Conservation (phyloP, 2,888 invertebrate genomes). For the Muschampia plurimacula region DNA sequence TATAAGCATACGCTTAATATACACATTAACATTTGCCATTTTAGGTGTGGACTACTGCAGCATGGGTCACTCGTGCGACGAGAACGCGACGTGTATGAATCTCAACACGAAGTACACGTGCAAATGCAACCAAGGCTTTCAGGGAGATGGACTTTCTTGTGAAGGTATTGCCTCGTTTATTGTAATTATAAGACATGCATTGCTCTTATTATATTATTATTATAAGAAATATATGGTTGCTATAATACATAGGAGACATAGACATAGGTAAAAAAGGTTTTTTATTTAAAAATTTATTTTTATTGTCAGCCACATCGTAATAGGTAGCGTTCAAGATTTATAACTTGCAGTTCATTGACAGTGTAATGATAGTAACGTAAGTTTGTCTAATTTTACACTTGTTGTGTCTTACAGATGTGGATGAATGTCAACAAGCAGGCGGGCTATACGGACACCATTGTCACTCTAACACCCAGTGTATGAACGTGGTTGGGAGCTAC, state of each 20-base stretch:
- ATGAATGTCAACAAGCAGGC: slow-evolving; percentile 93
- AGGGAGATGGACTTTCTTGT: slow-evolving; percentile 93
- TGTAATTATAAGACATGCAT: no score
- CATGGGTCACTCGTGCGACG: slow-evolving; percentile 95
- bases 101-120: slow-evolving; percentile 96
- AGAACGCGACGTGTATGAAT: slow-evolving; percentile 96
- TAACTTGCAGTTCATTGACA: no score
- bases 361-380: no score
- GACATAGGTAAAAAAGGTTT: no score
- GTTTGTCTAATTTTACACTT: not conserved
- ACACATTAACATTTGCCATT: slow-evolving; percentile 44
- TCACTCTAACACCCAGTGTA: slow-evolving; percentile 92
- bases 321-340: not conserved
- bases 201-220: no score
- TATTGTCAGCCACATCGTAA: no score
- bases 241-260: no score
- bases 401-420: slow-evolving; percentile 87
- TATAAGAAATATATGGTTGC: no score
- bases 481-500: slow-evolving; percentile 93
- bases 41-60: slow-evolving; percentile 95
- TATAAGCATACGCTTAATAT: not conserved
- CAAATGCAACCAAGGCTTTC: slow-evolving; percentile 95
- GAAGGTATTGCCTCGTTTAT: slow-evolving; percentile 80
- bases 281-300: no score
- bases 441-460: slow-evolving; percentile 94